Percentiles rank a stretch among this genome's conserved stretches.
phyloP scores from a whole-genome alignment of 2,888 invertebrate genomes.

The Erebia epiphron region DNA sequence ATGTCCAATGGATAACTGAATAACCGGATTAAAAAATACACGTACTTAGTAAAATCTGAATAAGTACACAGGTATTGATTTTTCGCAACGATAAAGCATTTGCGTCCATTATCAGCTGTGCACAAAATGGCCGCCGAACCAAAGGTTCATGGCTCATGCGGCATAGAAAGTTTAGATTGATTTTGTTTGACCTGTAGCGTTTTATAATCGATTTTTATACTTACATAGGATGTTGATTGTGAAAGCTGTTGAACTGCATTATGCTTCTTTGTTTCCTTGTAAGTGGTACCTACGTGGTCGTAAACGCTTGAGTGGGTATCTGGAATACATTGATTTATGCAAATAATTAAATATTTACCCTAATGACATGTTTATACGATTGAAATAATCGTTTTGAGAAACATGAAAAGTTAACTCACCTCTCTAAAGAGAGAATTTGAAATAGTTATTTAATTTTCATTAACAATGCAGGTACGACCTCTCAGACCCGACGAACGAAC shows the following conservation, averaged over 20 bases:
- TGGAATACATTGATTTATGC: constrained; percentile 50
- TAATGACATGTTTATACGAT: neutral
- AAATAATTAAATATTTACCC: constrained; percentile 1
- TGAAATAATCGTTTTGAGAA: neutral
- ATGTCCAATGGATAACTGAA: neutral
- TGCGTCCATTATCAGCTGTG: constrained; percentile 64
- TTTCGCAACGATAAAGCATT: constrained; percentile 21
- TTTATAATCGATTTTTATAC: constrained; percentile 38
- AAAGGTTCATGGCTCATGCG: constrained; percentile 42
- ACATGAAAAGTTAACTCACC: constrained; percentile 56
- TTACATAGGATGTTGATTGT: constrained; percentile 80
- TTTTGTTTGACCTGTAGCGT: constrained; percentile 4
- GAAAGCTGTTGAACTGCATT: constrained; percentile 82
- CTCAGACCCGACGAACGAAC: constrained; percentile 84
- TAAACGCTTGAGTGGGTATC: constrained; percentile 70
- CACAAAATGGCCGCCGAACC: constrained; percentile 79
- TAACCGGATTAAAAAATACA: neutral
- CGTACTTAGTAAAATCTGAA: too few relatives aligned
- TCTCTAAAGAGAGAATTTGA: constrained; percentile 79
- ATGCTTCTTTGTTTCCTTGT: constrained; percentile 44
- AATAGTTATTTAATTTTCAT: constrained; percentile 62
- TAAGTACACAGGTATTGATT: constrained; percentile 24
- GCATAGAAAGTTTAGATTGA: constrained; percentile 15
- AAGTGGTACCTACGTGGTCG: constrained; percentile 60
- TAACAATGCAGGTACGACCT: constrained; percentile 60